Evolutionary conservation across 1,140 invertebrate genomes (phyloP), one percentile per base, ranked within the genome.

Genomic region (Patella vulgata): DNA sequence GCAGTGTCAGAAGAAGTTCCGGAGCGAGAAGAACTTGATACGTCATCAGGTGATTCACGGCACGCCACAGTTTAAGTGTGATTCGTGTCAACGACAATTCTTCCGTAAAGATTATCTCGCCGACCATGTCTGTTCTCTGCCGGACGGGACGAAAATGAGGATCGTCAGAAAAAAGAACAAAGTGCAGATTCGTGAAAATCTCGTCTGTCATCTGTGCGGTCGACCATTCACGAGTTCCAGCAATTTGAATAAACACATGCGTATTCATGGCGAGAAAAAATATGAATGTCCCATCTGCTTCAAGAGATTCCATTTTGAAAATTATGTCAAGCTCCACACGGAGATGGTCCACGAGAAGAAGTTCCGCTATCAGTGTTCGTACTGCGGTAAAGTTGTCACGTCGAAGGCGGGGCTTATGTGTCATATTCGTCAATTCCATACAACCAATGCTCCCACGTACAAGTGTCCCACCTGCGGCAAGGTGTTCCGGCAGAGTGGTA

Each of bases 391-490:
- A 68, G 71, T 83, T 43, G 66, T 87, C 17, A 86, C 86, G 67
- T 86, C 84, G 0, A 86, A 85, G 59, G 85, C 86, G 52, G 85
- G 85, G 14, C 66, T 87, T 5, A 75, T 82, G 28, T 80, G 85
- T 33, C 86, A 87, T 59, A 78, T 84, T 4, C 77, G 75, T 36
- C 67, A 78, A 51, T 82, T 80, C 55, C 82, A 84, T 57, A 56
- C 56, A 44, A 21, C 78, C 79, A 14, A 79, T 77, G 5, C 76
- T 78, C 17, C 80, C 80, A 28, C 73, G 19, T 85, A 80, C 70
- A 68, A 77, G n/a, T 87, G 87, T 71, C 71, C 81, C 12, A 80
- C 81, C 50, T 88, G 87, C 77, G 82, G 78, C 17, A 87, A 86
- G 73, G 75, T 79, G 25, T 86, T 86, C 65, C 78, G 79, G 28